Base-by-base conservation (phyloP, 1,140 invertebrate genomes). In the Apis dorsata region DNA sequence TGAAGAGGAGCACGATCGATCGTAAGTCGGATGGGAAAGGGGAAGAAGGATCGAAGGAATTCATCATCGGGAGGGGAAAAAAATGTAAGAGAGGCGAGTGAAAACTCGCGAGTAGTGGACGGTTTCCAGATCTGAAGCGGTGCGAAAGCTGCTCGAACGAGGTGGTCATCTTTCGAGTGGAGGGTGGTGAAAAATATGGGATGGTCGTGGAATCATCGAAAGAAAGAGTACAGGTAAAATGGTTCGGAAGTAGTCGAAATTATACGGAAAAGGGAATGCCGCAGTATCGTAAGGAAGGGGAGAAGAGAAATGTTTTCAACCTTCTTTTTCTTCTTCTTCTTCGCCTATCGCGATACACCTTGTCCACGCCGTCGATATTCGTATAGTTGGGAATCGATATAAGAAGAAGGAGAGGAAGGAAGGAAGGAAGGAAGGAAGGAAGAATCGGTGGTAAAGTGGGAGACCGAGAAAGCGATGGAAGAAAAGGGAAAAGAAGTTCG, bases 161-260 rank as follows among this genome's bases (percentile, higher is more conserved):
- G 34, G 34, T 44, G 63, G 60, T 66, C 55, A 15, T 55, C 53
- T 72, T 63, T 76, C 60, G 75, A 74, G 71, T 60, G 76, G 66
- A 66, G 63, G 1, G 59, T 51, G 15, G 62, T 49, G 78, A 66
- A 78, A 88, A 88, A 88, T 88, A 88, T 94, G 93, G 93, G 88
- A 94, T 93, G 93, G 93, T 94, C 93, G 89, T 94, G 93, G 93
- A 94, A 94, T 92, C 93, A 94, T 89, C 92, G 93, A 85, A 93
- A 94, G 90, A 94, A 94, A 94, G 90, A 85, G 89, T 88, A 88
- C 60, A 84, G 90, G 86, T 91, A 92, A 44, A 44, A 90, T 90
- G 71, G 79, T 75, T 65, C 90, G 92, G 60, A 91, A 88, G 79
- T 28, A 12, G 76, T 83, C 84, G 82, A 77, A 84, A 80, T 70